These are phyloP conservation scores for Andrena haemorrhoa DNA, from an alignment of 2,888 invertebrate species.

Conservation along the genomic window DNA sequence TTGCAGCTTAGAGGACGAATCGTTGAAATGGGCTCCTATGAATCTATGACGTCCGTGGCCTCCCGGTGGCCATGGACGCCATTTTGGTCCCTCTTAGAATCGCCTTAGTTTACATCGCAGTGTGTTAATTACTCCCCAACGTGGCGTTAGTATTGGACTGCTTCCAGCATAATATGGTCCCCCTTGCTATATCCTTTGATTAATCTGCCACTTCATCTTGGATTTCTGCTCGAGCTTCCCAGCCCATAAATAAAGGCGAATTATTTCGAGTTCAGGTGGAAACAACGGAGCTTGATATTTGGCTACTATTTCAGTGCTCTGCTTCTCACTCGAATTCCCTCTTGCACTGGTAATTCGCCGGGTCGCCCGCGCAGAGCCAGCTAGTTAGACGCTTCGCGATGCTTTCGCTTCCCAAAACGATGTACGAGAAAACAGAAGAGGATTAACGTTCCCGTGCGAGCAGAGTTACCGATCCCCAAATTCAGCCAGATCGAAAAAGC, in stretches of 20 bases:
- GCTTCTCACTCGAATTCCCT: not conserved
- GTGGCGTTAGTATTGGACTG: no score
- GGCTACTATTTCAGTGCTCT: not conserved
- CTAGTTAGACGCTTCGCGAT: not conserved
- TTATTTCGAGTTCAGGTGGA: not conserved
- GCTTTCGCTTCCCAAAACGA: not conserved
- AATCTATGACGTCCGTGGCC: no score
- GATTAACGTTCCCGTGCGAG: not conserved
- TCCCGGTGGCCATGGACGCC: no score
- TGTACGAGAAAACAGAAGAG: no score
- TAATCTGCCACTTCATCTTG: no score
- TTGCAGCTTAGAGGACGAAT: no score
- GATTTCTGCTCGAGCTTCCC: not conserved
- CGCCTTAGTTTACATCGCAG: no score
- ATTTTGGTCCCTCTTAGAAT: no score
- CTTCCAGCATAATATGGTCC: no score
- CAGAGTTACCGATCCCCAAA: not conserved
- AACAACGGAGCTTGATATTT: not conserved
- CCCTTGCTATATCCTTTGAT: no score
- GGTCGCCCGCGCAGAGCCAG: not conserved
- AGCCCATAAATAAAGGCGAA: not conserved
- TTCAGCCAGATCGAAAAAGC: not conserved
- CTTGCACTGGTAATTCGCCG: constrained; percentile 4
- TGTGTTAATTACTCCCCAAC: no score
- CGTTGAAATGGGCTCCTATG: no score